Evolutionary conservation across 2,888 invertebrate genomes (phyloP).

Genomic region (Eudasyphora cyanicolor): DNA sequence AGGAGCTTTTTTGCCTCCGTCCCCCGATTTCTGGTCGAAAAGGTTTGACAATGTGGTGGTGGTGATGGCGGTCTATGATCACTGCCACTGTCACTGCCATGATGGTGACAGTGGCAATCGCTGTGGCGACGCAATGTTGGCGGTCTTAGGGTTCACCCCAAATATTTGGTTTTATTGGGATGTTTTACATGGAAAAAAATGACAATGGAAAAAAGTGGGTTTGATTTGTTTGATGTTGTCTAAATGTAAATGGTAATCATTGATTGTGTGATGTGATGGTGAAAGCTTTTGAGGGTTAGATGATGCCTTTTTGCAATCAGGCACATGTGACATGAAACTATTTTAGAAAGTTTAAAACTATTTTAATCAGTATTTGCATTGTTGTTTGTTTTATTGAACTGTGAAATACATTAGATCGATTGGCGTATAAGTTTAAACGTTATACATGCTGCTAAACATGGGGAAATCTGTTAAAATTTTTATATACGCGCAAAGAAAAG

Average conservation of each 20-base stretch:
- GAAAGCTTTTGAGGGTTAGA: background rate
- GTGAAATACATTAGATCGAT: too few species aligned
- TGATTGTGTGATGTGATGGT: background rate
- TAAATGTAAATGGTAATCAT: conserved; percentile 26
- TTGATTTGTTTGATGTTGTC: conserved; percentile 25
- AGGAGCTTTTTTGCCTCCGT: conserved; percentile 35
- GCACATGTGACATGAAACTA: too few species aligned
- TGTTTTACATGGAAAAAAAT: conserved; percentile 20
- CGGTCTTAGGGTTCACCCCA: conserved; percentile 54
- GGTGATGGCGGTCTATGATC: conserved; percentile 44
- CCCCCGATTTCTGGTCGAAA: background rate
- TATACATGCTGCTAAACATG: too few species aligned
- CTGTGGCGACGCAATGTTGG: background rate
- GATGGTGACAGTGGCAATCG: conserved; percentile 28
- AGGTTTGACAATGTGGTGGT: conserved; percentile 32
- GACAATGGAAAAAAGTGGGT: background rate
- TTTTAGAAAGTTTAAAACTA: too few species aligned
- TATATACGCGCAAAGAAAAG: too few species aligned
- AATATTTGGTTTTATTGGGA: conserved; percentile 40
- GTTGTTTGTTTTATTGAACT: too few species aligned
- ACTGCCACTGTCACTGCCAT: background rate
- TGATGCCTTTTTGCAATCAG: background rate
- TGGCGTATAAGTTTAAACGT: too few species aligned
- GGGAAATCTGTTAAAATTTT: too few species aligned
- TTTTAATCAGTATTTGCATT: too few species aligned